Percentiles rank a stretch among this genome's conserved stretches.
Conservation (phyloP, 1,140 invertebrate species). For the Trichogramma pretiosum region DNA sequence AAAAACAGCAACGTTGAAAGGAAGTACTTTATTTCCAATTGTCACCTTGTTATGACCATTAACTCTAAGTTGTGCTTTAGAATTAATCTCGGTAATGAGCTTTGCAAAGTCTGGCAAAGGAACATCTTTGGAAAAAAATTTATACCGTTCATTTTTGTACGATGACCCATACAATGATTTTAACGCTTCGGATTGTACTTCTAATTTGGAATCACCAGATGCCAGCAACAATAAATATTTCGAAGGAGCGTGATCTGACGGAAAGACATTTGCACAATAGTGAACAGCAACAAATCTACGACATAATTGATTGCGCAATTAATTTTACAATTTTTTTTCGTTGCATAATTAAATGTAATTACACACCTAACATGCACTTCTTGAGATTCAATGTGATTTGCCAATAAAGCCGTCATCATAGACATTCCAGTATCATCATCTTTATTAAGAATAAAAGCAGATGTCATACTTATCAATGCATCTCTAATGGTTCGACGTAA, state of each 20-base stretch:
- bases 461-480: conserved; percentile 50
- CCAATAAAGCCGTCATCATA: conserved; percentile 49
- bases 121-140: conserved; percentile 28
- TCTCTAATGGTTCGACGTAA: conserved; percentile 49
- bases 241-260: conserved; percentile 68
- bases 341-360: conserved; percentile 3
- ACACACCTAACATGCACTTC: conserved; percentile 34
- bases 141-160: conserved; percentile 43
- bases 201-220: conserved; percentile 74
- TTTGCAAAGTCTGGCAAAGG: conserved; percentile 49
- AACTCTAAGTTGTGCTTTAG: conserved; percentile 53
- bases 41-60: conserved; percentile 45
- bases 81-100: conserved; percentile 55
- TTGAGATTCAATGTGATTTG: conserved; percentile 34
- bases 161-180: conserved; percentile 58
- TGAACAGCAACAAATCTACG: conserved; percentile 68
- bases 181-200: conserved; percentile 63
- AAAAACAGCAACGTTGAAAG: conserved; percentile 47
- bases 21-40: conserved; percentile 46
- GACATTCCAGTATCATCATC: conserved; percentile 35
- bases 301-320: conserved; percentile 1
- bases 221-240: conserved; percentile 77
- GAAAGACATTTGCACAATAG: conserved; percentile 74
- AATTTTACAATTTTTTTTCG: too few relatives aligned
- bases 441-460: conserved; percentile 43